Percentiles rank a stretch among this genome's conserved stretches.
Evolutionary conservation across 1,140 invertebrate genomes (phyloP).

Genomic region (Mesaphorura yosii): DNA sequence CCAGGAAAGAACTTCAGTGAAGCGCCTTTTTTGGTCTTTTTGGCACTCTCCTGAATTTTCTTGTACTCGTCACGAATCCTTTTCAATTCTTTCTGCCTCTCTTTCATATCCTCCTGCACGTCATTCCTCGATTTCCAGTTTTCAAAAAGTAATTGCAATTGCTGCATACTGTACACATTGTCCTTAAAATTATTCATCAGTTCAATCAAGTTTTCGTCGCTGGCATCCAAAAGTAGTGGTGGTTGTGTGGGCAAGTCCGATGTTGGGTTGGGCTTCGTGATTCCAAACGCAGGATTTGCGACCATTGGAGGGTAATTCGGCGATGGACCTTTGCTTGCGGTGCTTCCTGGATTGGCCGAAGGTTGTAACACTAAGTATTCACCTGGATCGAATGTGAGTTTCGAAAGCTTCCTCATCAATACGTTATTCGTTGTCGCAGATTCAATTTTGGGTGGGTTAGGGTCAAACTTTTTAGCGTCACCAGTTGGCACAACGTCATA

Average conservation of each 20-base stretch:
- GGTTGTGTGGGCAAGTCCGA: not conserved
- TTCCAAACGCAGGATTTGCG: not conserved
- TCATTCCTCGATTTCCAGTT: slow-evolving; percentile 73
- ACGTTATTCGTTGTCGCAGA: too few relatives aligned
- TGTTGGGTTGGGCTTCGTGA: not conserved
- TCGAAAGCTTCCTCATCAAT: not conserved
- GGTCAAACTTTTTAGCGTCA: too few relatives aligned
- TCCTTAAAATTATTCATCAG: slow-evolving; percentile 83
- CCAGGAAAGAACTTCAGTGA: slow-evolving; percentile 5
- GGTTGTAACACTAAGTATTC: not conserved
- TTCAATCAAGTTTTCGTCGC: slow-evolving; percentile 66
- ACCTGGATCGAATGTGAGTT: not conserved
- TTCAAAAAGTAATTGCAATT: slow-evolving; percentile 70
- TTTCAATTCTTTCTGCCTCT: slow-evolving; percentile 66
- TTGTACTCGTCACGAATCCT: slow-evolving; percentile 68
- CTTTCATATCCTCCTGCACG: slow-evolving; percentile 69
- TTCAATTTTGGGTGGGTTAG: too few relatives aligned
- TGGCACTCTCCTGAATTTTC: slow-evolving; percentile 62
- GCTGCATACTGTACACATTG: slow-evolving; percentile 62
- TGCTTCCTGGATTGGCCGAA: not conserved
- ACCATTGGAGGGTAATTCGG: not conserved
- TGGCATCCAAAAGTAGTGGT: slow-evolving; percentile 23
- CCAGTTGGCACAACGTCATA: too few relatives aligned
- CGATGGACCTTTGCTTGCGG: not conserved
- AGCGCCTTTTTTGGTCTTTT: slow-evolving; percentile 30